phyloP scores from a whole-genome alignment of 2,888 invertebrate species.

The Gryllus longicercus region DNA sequence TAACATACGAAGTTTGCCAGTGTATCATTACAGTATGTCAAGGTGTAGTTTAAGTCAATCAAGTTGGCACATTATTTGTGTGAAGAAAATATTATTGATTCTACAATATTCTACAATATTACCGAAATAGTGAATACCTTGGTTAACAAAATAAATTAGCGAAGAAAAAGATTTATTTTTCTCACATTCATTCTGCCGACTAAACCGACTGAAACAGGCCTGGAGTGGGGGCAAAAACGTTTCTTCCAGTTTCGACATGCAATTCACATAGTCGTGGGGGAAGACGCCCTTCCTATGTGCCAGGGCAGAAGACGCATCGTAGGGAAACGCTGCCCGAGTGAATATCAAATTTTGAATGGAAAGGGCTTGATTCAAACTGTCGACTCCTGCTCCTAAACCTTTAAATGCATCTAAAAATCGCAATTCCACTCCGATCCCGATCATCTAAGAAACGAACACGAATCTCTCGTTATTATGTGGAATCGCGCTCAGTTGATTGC shows the following conservation, averaged over 20 bases:
- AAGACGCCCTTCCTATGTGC: background rate
- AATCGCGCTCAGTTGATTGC: no score
- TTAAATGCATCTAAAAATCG: background rate
- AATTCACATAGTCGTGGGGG: background rate
- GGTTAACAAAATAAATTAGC: no score
- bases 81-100: no score
- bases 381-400: background rate
- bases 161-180: no score
- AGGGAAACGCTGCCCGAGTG: background rate
- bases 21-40: no score
- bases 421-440: background rate
- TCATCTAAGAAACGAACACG: background rate
- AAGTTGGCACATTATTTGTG: no score
- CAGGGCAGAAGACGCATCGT: background rate
- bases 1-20: no score
- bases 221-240: background rate
- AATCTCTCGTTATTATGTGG: background rate
- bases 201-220: background rate
- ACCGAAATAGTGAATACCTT: no score
- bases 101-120: no score
- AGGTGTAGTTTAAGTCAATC: no score
- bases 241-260: background rate
- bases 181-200: no score
- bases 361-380: background rate
- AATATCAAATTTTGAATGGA: background rate